Conservation (phyloP, 2,797 vertebrate genomes). For the Myripristis jacobus region DNA sequence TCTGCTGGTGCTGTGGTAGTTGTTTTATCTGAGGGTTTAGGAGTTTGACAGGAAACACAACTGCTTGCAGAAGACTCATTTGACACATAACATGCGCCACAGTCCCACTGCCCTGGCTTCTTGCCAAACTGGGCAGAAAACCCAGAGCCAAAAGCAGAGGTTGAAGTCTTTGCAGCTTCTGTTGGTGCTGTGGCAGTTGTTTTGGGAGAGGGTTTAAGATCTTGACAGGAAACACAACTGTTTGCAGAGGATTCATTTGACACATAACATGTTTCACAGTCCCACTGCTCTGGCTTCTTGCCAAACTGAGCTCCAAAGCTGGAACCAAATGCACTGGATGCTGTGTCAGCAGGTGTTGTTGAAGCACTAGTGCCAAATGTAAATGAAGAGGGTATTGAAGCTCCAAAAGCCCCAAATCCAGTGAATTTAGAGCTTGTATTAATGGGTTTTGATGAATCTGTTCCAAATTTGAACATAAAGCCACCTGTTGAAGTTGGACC, state of each 20-base stretch:
- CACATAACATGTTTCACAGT: conserved; percentile 68
- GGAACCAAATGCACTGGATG: conserved; percentile 52
- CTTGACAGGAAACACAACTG: conserved; percentile 77
- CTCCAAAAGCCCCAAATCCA: conserved; percentile 79
- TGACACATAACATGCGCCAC: conserved; percentile 65
- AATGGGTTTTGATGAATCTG: conserved; percentile 66
- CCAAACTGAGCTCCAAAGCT: conserved; percentile 74
- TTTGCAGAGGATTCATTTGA: conserved; percentile 69
- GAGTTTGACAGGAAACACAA: conserved; percentile 77
- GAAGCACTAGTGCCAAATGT: conserved; percentile 76
- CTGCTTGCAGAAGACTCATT: conserved; percentile 68
- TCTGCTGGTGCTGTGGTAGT: conserved; percentile 19
- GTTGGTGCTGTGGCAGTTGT: conserved; percentile 38
- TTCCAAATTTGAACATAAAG: conserved; percentile 83
- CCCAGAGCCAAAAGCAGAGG: conserved; percentile 60
- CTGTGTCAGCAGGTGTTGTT: conserved; percentile 61
- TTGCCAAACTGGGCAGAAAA: conserved; percentile 83
- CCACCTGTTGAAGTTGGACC: conserved; percentile 50
- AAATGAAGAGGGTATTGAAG: conserved; percentile 77
- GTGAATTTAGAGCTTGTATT: conserved; percentile 63
- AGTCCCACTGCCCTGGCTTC: conserved; percentile 75
- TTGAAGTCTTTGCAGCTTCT: conserved; percentile 28
- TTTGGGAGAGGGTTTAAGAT: conserved; percentile 66
- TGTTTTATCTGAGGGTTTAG: conserved; percentile 69
- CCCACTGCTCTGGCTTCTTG: conserved; percentile 75